Base-by-base conservation (phyloP, 2,797 vertebrate species). In the Eulemur albifrons region DNA sequence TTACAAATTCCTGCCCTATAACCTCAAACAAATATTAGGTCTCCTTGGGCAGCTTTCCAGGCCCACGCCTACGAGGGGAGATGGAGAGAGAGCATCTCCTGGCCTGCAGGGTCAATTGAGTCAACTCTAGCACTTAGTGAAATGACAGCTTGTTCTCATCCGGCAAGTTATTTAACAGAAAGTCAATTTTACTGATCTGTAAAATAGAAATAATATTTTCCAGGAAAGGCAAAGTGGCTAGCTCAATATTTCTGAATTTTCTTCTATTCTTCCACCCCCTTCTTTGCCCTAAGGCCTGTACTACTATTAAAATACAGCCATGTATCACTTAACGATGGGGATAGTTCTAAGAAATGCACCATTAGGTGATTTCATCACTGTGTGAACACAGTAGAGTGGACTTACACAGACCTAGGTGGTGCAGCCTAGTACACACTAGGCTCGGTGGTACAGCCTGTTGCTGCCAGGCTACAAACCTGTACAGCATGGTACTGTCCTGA, bases 181-280 rank as follows among this genome's bases (percentile, higher is more conserved):
- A 43, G 35, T 52, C 76, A 11, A 4, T 59, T 82, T 85, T 35
- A 76, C 67, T 83, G 38, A 20, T 81, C 86, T 70, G 30, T 57
- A 52, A 86, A 90, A n/a, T 72, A 25, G 69, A 20, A 73, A 81
- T 59, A n/a, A 30, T 73, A 67, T 73, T 77, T 82, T 92, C 54
- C 5, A 91, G 65, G 40, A 93, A 81, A 38, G 7, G 30, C 20
- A 30, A 82, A 85, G 23, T 63, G 7, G 6, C 30, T 90, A 43
- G 18, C 80, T 96, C 40, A 69, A 3, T 85, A 59, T 40, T 88
- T 23, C 52, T 88, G 23, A n/a, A 38, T 88, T 84, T 95, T 54
- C 40, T 69, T 54, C 32, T 61, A 10, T 82, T 61, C 27, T 83
- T 76, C 12, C 4, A 40, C 18, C 32, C 32, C 23, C 9, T 48